phyloP scores from a whole-genome alignment of 2,888 invertebrate genomes.

The Sesia bembeciformis region DNA sequence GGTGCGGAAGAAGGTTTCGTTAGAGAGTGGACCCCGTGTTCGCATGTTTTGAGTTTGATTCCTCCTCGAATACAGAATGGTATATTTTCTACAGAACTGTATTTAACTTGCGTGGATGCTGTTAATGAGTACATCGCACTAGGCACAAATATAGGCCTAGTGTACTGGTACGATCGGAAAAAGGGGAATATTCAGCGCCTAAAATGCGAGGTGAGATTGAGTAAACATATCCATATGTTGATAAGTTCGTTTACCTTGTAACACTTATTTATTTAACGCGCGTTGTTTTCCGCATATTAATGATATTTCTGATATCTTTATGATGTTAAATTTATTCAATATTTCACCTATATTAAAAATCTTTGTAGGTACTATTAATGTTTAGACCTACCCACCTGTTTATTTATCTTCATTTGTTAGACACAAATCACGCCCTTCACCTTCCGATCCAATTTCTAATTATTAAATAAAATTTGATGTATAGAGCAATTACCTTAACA shows the following conservation, averaged over 20 bases:
- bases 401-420: no score
- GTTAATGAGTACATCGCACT: slow-evolving; percentile 86
- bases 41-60: slow-evolving; percentile 82
- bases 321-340: no score
- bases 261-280: no score
- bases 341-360: no score
- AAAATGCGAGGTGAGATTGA: slow-evolving; percentile 82
- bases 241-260: slow-evolving; percentile 5
- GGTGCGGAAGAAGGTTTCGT: slow-evolving; percentile 71
- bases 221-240: not conserved
- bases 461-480: no score
- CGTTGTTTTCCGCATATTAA: no score
- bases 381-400: no score
- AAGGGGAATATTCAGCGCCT: slow-evolving; percentile 85
- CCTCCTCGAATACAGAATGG: slow-evolving; percentile 84
- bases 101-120: slow-evolving; percentile 88
- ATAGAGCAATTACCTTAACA: no score
- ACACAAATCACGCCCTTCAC: no score
- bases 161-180: slow-evolving; percentile 90
- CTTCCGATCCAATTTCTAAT: no score
- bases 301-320: no score
- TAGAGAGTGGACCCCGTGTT: slow-evolving; percentile 87
- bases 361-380: no score
- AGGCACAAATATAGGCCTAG: slow-evolving; percentile 88
- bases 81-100: slow-evolving; percentile 82